phyloP scores from a whole-genome alignment of 2,888 invertebrate species.

The Brassicogethes aeneus region DNA sequence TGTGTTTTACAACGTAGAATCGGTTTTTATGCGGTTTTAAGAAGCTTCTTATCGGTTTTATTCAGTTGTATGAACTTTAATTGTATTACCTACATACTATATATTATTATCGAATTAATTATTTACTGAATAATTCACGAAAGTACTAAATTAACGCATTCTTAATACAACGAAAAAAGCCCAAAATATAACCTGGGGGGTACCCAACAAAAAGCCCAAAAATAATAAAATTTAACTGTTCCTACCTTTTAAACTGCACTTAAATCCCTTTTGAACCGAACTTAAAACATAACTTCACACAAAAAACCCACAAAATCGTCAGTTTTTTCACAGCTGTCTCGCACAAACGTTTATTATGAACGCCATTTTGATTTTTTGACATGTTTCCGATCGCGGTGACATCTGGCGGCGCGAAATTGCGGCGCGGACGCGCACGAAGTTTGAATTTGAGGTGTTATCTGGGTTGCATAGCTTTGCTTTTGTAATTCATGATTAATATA shows the following conservation, averaged over 20 bases:
- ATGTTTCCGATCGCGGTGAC: neutral
- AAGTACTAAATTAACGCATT: too few species aligned
- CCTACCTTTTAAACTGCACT: neutral
- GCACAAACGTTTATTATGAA: conserved; percentile 1
- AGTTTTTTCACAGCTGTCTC: conserved; percentile 18
- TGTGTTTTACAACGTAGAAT: too few species aligned
- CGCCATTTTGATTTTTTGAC: conserved; percentile 2
- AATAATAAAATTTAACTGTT: neutral
- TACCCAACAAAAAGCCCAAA: too few species aligned
- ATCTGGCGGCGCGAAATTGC: neutral
- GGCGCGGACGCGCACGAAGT: neutral
- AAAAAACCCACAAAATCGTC: conserved; percentile 11
- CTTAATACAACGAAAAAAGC: too few species aligned
- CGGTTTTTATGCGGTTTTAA: too few species aligned
- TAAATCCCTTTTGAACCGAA: neutral
- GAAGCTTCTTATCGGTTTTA: too few species aligned
- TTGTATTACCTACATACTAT: too few species aligned
- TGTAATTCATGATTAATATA: neutral
- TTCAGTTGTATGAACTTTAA: too few species aligned
- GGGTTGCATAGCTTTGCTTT: neutral
- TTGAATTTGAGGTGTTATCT: neutral
- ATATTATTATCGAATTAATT: too few species aligned
- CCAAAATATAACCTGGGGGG: too few species aligned
- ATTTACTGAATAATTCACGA: too few species aligned
- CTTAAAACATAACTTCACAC: conserved; percentile 13